Conservation (phyloP, 1,140 invertebrate genomes). For the Lepidurus packardi region DNA sequence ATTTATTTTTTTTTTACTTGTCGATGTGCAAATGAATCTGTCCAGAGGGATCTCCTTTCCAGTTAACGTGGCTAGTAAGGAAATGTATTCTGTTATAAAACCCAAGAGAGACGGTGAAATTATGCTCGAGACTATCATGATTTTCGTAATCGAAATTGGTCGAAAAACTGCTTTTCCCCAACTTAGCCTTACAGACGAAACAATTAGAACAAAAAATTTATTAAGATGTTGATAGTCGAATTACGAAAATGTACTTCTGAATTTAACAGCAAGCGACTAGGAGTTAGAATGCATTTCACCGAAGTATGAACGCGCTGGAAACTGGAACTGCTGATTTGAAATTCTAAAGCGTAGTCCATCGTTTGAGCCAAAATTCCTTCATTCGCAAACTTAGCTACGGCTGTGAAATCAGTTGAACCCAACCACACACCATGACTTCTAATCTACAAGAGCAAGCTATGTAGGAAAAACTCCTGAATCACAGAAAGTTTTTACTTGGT, state of each 20-base stretch:
- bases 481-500: neutral
- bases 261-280: neutral
- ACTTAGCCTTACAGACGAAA: conserved; percentile 13
- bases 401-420: neutral
- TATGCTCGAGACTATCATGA: neutral
- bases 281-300: neutral
- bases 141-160: conserved; percentile 20
- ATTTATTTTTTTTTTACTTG: conserved; percentile 22
- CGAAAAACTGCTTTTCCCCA: conserved; percentile 26
- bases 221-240: neutral
- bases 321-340: neutral
- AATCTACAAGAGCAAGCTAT: neutral
- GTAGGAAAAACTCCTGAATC: neutral
- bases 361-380: neutral
- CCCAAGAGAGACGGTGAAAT: conserved; percentile 14
- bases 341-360: neutral
- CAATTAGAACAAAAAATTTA: neutral
- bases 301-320: neutral
- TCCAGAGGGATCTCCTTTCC: conserved; percentile 14
- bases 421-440: neutral
- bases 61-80: conserved; percentile 25
- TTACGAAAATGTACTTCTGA: neutral
- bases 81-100: conserved; percentile 28
- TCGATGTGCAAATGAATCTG: conserved; percentile 29
- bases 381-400: neutral